phyloP scores from a whole-genome alignment of 2,797 vertebrate genomes.

The Acridotheres tristis region DNA sequence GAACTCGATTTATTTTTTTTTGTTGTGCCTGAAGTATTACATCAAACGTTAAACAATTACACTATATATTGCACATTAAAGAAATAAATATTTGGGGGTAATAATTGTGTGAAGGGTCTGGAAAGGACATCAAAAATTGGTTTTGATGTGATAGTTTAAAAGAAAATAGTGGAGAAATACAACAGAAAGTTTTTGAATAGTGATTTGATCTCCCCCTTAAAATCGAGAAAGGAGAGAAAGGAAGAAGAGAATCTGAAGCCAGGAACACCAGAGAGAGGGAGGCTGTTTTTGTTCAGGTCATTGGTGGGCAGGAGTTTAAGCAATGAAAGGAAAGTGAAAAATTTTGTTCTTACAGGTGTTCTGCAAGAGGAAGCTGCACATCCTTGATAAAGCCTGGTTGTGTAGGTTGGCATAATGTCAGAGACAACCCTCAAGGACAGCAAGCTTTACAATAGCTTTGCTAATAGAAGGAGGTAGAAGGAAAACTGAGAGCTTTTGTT shows the following conservation, averaged over 20 bases:
- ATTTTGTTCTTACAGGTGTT: not conserved
- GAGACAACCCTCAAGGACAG: not conserved
- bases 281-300: not conserved
- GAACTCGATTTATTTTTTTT: not conserved
- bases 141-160: not conserved
- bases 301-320: not conserved
- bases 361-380: constrained; percentile 20
- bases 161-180: not conserved
- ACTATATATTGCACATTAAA: not conserved
- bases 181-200: not conserved
- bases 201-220: not conserved
- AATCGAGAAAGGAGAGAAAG: not conserved
- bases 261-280: not conserved
- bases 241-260: not conserved
- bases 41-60: not conserved
- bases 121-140: not conserved
- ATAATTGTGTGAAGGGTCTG: not conserved
- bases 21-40: not conserved
- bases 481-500: not conserved
- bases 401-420: not conserved
- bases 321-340: not conserved
- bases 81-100: not conserved
- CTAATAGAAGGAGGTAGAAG: not conserved
- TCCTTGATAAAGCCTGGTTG: not conserved
- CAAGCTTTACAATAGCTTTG: not conserved